Conservation (phyloP, 2,113 vertebrate genomes). For the Stigmatopora argus region DNA sequence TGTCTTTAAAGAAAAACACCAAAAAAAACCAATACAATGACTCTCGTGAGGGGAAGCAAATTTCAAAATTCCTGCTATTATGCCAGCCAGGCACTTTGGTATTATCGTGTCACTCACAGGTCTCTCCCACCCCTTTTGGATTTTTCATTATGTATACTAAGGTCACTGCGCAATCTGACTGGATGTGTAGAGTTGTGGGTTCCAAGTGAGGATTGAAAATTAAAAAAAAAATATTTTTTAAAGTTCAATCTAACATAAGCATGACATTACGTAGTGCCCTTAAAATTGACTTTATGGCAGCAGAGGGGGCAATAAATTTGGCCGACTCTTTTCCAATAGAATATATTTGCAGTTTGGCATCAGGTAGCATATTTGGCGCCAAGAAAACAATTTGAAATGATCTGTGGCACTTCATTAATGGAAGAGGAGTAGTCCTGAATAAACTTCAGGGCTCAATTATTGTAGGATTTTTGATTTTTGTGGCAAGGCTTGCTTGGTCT, state of each 20-base stretch:
- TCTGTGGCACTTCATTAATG: neutral
- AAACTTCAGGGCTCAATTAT: neutral
- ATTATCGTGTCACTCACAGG: constrained; percentile 75
- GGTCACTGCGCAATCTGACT: constrained; percentile 6
- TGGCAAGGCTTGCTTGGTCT: neutral
- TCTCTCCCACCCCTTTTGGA: constrained; percentile 59
- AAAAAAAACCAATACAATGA: constrained; percentile 81
- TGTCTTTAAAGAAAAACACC: constrained; percentile 17
- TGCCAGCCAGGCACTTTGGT: constrained; percentile 78
- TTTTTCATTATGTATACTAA: constrained; percentile 29
- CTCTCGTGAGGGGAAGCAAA: constrained; percentile 82
- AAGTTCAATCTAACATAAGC: neutral
- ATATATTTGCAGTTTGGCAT: neutral
- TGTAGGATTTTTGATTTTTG: neutral
- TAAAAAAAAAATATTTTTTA: neutral
- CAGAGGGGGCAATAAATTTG: neutral
- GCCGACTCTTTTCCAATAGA: neutral
- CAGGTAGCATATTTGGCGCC: too few species aligned
- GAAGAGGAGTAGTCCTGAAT: neutral
- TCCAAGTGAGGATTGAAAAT: neutral
- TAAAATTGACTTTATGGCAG: neutral
- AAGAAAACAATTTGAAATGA: neutral
- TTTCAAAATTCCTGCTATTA: constrained; percentile 82
- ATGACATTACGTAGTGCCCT: neutral
- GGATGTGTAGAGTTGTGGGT: neutral